These are phyloP conservation scores for Drosophila pseudotakahashii DNA, from an alignment of 2,888 invertebrate species.

Conservation along the genomic window DNA sequence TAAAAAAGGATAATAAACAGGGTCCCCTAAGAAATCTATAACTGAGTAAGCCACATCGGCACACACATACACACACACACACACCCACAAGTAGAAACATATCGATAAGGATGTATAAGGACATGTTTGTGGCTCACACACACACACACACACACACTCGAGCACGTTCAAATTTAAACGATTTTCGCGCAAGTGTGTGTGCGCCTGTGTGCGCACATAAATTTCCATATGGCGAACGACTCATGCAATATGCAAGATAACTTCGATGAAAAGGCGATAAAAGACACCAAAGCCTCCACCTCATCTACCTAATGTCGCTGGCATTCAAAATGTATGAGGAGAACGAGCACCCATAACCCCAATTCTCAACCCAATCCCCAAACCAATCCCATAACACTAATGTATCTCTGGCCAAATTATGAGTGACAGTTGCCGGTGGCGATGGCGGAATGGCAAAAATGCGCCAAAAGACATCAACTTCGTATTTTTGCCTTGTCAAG, in stretches of 20 bases:
- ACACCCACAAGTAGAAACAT: slow-evolving; percentile 55
- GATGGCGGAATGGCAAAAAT: slow-evolving; percentile 1
- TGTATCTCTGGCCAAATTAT: slow-evolving; percentile 49
- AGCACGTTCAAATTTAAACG: slow-evolving; percentile 78
- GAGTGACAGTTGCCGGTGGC: slow-evolving; percentile 37
- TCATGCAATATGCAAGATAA: slow-evolving; percentile 77
- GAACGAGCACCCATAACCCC: background rate
- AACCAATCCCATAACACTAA: slow-evolving; percentile 17
- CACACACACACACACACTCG: slow-evolving; percentile 12
- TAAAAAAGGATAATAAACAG: slow-evolving; percentile 78
- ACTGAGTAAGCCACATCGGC: slow-evolving; percentile 71
- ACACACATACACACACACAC: slow-evolving; percentile 43
- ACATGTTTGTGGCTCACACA: slow-evolving; percentile 45
- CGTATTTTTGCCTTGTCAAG: slow-evolving; percentile 22
- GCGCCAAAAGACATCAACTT: slow-evolving; percentile 41
- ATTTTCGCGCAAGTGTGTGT: slow-evolving; percentile 39
- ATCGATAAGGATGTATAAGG: slow-evolving; percentile 49
- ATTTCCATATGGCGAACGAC: slow-evolving; percentile 76
- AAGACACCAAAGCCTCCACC: slow-evolving; percentile 54
- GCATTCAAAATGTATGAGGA: slow-evolving; percentile 45
- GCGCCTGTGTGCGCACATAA: slow-evolving; percentile 53
- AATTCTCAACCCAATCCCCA: background rate
- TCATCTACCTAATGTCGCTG: slow-evolving; percentile 44
- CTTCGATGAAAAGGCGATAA: slow-evolving; percentile 80
- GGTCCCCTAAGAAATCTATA: slow-evolving; percentile 77